phyloP scores from a whole-genome alignment of 2,797 vertebrate species.

The Cryptoprocta ferox region DNA sequence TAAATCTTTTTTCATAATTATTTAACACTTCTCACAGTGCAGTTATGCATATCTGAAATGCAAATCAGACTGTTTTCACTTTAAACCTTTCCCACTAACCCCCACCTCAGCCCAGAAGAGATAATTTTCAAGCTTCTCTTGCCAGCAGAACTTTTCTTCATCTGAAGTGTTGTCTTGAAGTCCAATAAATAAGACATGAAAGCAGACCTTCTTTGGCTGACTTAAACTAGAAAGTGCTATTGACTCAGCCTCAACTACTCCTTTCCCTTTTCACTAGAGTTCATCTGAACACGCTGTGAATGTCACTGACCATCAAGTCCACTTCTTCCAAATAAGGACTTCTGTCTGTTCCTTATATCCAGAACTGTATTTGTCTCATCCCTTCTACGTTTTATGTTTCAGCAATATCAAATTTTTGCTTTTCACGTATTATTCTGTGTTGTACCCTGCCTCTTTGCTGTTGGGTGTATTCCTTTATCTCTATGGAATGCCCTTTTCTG shows the following conservation, averaged over 20 bases:
- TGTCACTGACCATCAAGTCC: background rate
- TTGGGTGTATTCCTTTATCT: background rate
- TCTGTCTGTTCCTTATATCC: background rate
- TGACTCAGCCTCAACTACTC: background rate
- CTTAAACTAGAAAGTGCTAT: background rate
- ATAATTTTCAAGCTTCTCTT: background rate
- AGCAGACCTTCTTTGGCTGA: background rate
- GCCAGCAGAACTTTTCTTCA: background rate
- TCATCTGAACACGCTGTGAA: background rate
- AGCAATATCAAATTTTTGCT: background rate
- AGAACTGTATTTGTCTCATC: background rate
- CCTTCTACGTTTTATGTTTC: background rate
- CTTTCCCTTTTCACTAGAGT: background rate
- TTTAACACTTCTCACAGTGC: background rate
- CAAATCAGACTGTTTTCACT: background rate
- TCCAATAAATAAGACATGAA: background rate
- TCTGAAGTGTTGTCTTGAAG: background rate
- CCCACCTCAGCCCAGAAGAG: background rate
- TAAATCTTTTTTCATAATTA: background rate
- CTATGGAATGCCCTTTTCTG: background rate
- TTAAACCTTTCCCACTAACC: background rate
- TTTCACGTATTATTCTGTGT: background rate
- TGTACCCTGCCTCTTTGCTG: background rate
- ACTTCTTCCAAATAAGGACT: background rate
- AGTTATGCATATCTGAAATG: background rate